phyloP scores from a whole-genome alignment of 2,113 vertebrate species.

The Chiloscyllium plagiosum region DNA sequence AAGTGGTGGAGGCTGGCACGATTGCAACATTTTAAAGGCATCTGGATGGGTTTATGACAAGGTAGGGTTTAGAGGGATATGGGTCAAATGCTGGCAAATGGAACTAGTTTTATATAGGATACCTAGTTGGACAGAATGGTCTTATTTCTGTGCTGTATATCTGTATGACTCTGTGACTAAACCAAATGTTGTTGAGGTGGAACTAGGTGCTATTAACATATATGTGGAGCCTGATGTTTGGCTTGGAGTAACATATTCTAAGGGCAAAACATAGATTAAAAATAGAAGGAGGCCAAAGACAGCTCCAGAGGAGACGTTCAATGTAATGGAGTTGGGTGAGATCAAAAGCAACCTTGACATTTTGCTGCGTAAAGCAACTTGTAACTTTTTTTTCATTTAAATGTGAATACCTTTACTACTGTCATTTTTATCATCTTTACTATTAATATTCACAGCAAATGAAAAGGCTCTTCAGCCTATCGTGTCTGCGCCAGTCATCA shows the following conservation, averaged over 20 bases:
- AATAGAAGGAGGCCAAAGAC: neutral
- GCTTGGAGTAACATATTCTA: neutral
- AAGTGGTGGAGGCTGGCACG: no score
- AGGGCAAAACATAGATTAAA: neutral
- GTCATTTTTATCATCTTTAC: neutral
- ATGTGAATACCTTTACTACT: neutral
- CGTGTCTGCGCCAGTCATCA: no score
- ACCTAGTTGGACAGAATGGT: no score
- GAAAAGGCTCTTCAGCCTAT: no score
- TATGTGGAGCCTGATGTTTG: neutral
- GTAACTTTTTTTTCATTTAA: neutral
- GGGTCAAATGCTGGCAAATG: no score
- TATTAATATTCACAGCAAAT: no score
- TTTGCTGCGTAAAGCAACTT: neutral
- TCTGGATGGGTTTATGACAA: no score
- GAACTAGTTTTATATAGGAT: no score
- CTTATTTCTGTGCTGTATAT: no score
- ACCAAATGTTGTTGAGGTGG: neutral
- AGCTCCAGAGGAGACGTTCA: neutral
- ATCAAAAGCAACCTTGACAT: neutral
- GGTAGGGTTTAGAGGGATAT: no score
- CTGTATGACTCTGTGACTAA: neutral
- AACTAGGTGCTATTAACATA: neutral
- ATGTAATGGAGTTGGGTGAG: no score
- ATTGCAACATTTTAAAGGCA: no score